phyloP scores from a whole-genome alignment of 2,888 invertebrate species.

The Lutraria lutraria region DNA sequence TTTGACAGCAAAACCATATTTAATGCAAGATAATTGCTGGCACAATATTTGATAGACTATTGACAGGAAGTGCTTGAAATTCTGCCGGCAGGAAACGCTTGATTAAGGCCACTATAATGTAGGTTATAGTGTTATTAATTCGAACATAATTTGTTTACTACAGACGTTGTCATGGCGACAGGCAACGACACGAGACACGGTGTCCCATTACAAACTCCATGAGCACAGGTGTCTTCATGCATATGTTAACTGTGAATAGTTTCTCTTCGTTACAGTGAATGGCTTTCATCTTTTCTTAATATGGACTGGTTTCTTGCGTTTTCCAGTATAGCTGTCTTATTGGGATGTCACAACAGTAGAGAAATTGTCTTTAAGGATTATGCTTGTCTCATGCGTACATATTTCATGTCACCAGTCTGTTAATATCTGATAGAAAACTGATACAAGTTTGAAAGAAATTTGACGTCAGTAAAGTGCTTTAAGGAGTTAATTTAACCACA shows the following conservation, averaged over 20 bases:
- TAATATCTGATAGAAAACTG: too few species aligned
- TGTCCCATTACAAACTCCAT: slow-evolving; percentile 1
- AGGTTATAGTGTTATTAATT: background rate
- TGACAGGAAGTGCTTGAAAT: slow-evolving; percentile 17
- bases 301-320: background rate
- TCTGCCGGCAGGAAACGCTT: slow-evolving; percentile 18
- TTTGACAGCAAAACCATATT: slow-evolving; percentile 38
- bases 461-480: too few species aligned
- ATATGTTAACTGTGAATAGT: background rate
- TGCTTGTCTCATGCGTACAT: too few species aligned
- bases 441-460: too few species aligned
- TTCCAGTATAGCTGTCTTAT: background rate
- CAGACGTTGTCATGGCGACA: slow-evolving; percentile 44
- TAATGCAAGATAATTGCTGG: slow-evolving; percentile 43
- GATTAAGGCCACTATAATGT: background rate
- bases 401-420: too few species aligned
- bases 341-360: background rate
- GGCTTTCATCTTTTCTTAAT: background rate
- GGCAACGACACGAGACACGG: slow-evolving; percentile 3
- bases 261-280: background rate
- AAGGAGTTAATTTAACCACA: too few species aligned
- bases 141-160: slow-evolving; percentile 35
- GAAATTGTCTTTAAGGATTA: background rate
- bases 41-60: slow-evolving; percentile 34
- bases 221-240: background rate